phyloP scores from a whole-genome alignment of 2,797 vertebrate genomes.

The Uromys caudimaculatus region DNA sequence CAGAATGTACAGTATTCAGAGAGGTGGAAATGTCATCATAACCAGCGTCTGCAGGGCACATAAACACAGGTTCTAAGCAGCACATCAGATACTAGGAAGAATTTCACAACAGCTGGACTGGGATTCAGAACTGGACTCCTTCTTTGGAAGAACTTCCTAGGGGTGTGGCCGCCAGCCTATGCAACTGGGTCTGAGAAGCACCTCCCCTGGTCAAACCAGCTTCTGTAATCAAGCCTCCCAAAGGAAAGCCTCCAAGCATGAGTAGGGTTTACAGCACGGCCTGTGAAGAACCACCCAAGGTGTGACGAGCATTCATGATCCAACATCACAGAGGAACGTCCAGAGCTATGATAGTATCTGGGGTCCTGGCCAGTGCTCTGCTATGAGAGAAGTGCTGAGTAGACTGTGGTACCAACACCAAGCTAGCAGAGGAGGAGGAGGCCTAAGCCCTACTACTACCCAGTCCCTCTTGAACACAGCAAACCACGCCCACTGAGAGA shows the following conservation, averaged over 20 bases:
- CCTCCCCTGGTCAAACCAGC: not conserved
- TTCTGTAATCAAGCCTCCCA: not conserved
- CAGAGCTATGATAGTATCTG: not conserved
- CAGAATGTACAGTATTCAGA: not conserved
- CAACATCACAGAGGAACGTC: not conserved
- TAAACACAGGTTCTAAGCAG: not conserved
- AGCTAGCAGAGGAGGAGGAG: not conserved
- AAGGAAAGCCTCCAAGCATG: not conserved
- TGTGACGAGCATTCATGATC: not conserved
- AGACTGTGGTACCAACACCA: not conserved
- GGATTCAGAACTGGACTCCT: not conserved
- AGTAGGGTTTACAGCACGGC: not conserved
- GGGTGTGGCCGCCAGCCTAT: no score
- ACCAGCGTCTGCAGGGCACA: not conserved
- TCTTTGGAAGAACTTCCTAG: not conserved
- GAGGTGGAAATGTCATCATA: not conserved
- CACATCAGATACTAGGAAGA: not conserved
- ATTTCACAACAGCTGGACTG: not conserved
- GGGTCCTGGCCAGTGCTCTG: not conserved
- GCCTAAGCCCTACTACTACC: no score
- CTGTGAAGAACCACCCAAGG: not conserved
- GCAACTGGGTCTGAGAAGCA: not conserved
- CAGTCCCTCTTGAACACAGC: not conserved
- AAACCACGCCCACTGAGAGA: not conserved
- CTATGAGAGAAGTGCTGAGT: not conserved